These are phyloP conservation scores for Stenopsyche tienmushanensis DNA, from an alignment of 1,140 invertebrate species.

Conservation along the genomic window DNA sequence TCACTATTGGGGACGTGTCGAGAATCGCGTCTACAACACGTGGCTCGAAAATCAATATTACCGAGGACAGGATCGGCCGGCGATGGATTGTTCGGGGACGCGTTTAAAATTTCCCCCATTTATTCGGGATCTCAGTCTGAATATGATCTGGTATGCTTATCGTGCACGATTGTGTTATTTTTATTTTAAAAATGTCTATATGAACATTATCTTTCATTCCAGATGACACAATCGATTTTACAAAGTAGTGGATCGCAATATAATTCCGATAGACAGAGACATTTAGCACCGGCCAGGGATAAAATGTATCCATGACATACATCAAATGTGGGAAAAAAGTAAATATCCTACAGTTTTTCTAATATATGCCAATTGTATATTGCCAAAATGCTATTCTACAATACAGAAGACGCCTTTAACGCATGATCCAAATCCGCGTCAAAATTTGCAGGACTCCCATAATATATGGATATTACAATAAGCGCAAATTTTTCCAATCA, in stretches of 20 bases:
- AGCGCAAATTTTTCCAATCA: too few species aligned
- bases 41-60: slow-evolving; percentile 27
- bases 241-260: slow-evolving; percentile 21
- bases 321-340: neutral
- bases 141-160: slow-evolving; percentile 32
- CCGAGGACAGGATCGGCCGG: slow-evolving; percentile 10
- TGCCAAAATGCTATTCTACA: too few species aligned
- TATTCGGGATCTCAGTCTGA: slow-evolving; percentile 29
- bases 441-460: too few species aligned
- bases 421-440: too few species aligned
- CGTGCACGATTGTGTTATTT: neutral
- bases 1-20: slow-evolving; percentile 37
- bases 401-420: too few species aligned
- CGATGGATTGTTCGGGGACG: slow-evolving; percentile 33
- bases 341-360: neutral
- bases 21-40: slow-evolving; percentile 37
- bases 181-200: neutral
- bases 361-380: too few species aligned
- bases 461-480: too few species aligned
- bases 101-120: slow-evolving; percentile 38
- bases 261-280: slow-evolving; percentile 28
- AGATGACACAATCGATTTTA: slow-evolving; percentile 40
- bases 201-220: slow-evolving; percentile 10
- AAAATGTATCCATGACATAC: slow-evolving; percentile 30
- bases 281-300: slow-evolving; percentile 30